Conservation (phyloP, 2,888 invertebrate genomes). For the Hipparchia semele region DNA sequence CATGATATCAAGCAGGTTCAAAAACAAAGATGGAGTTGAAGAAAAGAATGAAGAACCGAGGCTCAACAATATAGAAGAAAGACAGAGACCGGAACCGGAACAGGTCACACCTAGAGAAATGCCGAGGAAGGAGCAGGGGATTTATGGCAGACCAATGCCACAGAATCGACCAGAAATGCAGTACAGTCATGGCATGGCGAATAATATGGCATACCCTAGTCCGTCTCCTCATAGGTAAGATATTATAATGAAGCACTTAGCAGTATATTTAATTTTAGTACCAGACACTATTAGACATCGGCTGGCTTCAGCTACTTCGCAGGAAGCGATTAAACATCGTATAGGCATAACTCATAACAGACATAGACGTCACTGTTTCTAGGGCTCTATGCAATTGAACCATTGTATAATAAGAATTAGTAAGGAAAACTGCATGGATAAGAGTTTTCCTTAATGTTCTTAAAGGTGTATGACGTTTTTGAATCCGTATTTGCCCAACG, state of each 20-base stretch:
- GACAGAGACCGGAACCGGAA: slow-evolving; percentile 69
- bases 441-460: too few relatives aligned
- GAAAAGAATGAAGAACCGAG: slow-evolving; percentile 79
- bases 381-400: too few relatives aligned
- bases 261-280: not conserved
- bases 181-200: slow-evolving; percentile 65
- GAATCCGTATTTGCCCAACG: too few relatives aligned
- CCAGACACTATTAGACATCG: too few relatives aligned
- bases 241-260: not conserved
- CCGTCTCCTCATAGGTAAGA: slow-evolving; percentile 75
- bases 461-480: too few relatives aligned
- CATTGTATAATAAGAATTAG: too few relatives aligned
- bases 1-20: slow-evolving; percentile 91
- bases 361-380: too few relatives aligned
- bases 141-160: slow-evolving; percentile 84
- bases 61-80: slow-evolving; percentile 86
- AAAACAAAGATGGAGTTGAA: slow-evolving; percentile 84
- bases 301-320: too few relatives aligned
- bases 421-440: too few relatives aligned
- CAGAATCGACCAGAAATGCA: slow-evolving; percentile 79
- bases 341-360: too few relatives aligned
- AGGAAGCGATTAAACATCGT: too few relatives aligned
- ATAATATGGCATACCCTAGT: slow-evolving; percentile 74
- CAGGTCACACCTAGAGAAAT: slow-evolving; percentile 74
- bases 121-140: slow-evolving; percentile 82